These are phyloP conservation scores for Halichoeres trimaculatus DNA, from an alignment of 2,113 vertebrate genomes.

Conservation along the genomic window DNA sequence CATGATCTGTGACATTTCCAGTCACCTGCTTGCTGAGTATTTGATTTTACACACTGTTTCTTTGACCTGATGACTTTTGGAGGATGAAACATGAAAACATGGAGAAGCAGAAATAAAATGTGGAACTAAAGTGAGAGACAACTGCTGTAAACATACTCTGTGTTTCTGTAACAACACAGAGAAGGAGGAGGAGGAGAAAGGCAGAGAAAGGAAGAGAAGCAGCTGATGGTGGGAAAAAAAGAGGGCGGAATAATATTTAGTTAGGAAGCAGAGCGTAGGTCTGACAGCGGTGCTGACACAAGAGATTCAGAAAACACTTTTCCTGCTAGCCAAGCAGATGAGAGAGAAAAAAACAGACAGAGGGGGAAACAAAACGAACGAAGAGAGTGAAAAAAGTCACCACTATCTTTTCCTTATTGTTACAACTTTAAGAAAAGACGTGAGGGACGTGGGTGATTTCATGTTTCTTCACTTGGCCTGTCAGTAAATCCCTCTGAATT, in stretches of 20 bases:
- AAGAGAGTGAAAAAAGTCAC: background rate
- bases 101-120: background rate
- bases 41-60: no score
- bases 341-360: constrained; percentile 12
- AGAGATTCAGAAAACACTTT: constrained; percentile 68
- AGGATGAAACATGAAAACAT: no score
- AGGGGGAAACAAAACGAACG: background rate
- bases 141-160: background rate
- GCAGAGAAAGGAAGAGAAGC: constrained; percentile 4
- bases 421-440: constrained; percentile 40
- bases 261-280: constrained; percentile 59
- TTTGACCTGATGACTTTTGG: no score
- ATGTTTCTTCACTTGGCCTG: constrained; percentile 35
- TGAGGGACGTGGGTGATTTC: constrained; percentile 22
- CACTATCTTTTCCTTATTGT: constrained; percentile 35
- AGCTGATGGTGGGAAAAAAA: constrained; percentile 25
- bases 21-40: no score
- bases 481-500: constrained; percentile 46
- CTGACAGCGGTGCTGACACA: constrained; percentile 77
- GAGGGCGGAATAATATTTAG: constrained; percentile 72
- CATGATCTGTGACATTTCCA: no score
- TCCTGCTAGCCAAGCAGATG: constrained; percentile 74
- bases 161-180: background rate
- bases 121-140: background rate
- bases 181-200: background rate